A percentile compares a stretch with the other conserved stretches of the same genome.
Evolutionary conservation across 1,140 invertebrate genomes (phyloP).

Genomic region (Galleria mellonella): DNA sequence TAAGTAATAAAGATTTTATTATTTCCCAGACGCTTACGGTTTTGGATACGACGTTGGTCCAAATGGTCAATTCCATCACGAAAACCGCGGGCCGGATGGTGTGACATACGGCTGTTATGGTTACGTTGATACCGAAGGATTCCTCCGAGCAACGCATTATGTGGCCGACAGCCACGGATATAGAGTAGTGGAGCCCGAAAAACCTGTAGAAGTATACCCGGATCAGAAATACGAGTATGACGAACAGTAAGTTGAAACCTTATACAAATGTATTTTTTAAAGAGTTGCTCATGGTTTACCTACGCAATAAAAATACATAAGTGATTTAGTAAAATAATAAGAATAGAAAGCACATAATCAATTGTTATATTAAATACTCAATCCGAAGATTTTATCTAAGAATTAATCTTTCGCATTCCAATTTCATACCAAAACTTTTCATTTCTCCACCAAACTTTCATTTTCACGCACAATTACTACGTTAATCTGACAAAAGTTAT

Average conservation of each 20-base stretch:
- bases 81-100: conserved; percentile 81
- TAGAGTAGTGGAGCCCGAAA: conserved; percentile 79
- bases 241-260: conserved; percentile 42
- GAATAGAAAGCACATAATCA: too few species aligned
- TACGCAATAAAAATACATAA: too few species aligned
- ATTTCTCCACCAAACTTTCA: too few species aligned
- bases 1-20: conserved; percentile 6
- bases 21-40: conserved; percentile 78
- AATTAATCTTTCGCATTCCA: too few species aligned
- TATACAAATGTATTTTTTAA: too few species aligned
- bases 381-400: too few species aligned
- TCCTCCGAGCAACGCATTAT: conserved; percentile 82
- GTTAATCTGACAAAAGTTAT: too few species aligned
- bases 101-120: conserved; percentile 88
- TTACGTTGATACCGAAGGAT: conserved; percentile 81
- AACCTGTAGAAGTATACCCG: conserved; percentile 81
- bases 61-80: conserved; percentile 86
- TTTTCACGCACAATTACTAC: too few species aligned
- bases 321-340: too few species aligned
- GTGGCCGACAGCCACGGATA: conserved; percentile 86
- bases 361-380: too few species aligned
- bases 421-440: too few species aligned
- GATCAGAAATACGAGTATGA: conserved; percentile 58
- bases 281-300: too few species aligned
- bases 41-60: conserved; percentile 84